phyloP scores from a whole-genome alignment of 2,797 vertebrate species.

The Poecilia wingei region DNA sequence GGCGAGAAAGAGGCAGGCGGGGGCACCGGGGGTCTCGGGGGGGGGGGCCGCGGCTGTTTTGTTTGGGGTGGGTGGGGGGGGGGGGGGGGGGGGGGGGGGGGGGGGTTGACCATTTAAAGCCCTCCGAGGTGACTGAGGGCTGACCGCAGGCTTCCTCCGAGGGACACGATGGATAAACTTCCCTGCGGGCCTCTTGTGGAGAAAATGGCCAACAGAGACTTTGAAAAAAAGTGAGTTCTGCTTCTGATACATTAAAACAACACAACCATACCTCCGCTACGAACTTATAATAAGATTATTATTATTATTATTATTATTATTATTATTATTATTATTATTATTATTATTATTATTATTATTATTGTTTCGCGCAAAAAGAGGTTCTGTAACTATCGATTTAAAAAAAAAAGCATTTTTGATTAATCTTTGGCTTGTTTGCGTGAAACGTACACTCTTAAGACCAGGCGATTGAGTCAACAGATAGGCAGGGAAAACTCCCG shows the following conservation, averaged over 20 bases:
- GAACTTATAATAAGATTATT: background rate
- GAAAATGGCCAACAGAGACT: constrained; percentile 51
- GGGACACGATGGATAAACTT: constrained; percentile 33
- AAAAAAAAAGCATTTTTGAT: background rate
- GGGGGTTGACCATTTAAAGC: constrained; percentile 20
- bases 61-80: no score
- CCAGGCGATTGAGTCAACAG: constrained; percentile 26
- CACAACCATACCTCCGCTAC: background rate
- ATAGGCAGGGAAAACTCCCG: background rate
- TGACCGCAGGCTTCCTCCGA: background rate
- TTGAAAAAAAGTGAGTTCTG: constrained; percentile 78
- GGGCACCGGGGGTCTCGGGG: no score
- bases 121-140: no score
- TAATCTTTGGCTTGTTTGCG: background rate
- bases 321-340: no score
- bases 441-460: background rate
- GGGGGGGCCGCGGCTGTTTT: no score
- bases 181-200: constrained; percentile 19
- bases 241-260: background rate
- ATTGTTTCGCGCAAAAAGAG: background rate
- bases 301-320: no score
- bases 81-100: no score
- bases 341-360: no score
- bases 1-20: no score
- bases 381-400: background rate